Percentiles rank a stretch among this genome's conserved stretches.
These are phyloP conservation scores for Chrysaora quinquecirrha DNA, from an alignment of 30 jellyfish, hydroid and myxozoan species.

Conservation along the genomic window DNA sequence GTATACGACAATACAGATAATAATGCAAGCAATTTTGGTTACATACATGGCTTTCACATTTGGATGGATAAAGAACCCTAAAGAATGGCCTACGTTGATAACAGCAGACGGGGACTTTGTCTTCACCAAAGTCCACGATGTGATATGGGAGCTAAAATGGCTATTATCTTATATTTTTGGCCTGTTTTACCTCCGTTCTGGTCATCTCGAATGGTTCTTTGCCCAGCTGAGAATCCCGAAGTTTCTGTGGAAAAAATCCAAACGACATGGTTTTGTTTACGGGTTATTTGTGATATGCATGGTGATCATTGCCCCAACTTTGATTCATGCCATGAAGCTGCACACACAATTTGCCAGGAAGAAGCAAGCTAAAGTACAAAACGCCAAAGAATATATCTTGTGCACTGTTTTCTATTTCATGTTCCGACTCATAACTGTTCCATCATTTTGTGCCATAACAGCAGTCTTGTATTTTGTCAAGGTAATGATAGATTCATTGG, in stretches of 20 bases:
- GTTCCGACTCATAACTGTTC: constrained; percentile 47
- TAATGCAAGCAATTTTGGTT: background rate
- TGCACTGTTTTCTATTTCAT: constrained; percentile 10
- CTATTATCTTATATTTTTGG: constrained; percentile 53
- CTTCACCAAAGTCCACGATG: constrained; percentile 61
- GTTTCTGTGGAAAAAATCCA: background rate
- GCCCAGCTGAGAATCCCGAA: background rate
- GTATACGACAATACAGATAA: background rate
- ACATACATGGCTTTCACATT: background rate
- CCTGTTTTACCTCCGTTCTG: constrained; percentile 35
- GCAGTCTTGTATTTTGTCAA: constrained; percentile 49
- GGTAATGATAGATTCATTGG: constrained; percentile 53
- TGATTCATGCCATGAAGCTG: constrained; percentile 25
- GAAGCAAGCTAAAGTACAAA: background rate
- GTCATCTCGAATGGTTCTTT: constrained; percentile 45
- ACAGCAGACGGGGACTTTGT: background rate
- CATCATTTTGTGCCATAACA: constrained; percentile 60
- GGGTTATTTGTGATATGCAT: background rate
- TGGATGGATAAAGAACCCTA: background rate
- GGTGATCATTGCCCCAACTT: background rate
- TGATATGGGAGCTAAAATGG: constrained; percentile 55
- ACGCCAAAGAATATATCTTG: background rate
- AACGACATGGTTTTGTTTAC: background rate
- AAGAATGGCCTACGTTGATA: background rate
- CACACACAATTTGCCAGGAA: background rate